Conservation (phyloP, 2,797 vertebrate genomes). For the Hydrocynus forskahlii region DNA sequence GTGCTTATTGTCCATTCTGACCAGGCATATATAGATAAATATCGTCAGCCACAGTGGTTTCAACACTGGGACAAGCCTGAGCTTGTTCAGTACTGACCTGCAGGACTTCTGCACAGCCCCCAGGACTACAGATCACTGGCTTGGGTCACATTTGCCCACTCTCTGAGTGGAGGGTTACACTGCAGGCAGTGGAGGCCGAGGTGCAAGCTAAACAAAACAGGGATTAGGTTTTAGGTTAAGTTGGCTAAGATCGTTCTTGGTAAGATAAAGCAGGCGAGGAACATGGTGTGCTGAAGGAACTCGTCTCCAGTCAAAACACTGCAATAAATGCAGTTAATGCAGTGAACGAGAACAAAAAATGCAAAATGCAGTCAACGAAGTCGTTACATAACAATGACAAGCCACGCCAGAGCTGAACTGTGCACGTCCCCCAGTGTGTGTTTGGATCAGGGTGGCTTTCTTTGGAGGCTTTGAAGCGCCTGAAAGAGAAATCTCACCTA, state of each 20-base stretch:
- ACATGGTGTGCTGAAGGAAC: constrained; percentile 35
- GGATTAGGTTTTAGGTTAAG: not conserved
- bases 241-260: not conserved
- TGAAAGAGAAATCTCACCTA: constrained; percentile 60
- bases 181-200: not conserved
- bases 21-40: not conserved
- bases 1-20: not conserved
- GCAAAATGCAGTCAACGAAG: not conserved
- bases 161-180: not conserved
- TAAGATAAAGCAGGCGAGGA: not conserved
- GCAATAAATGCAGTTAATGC: constrained; percentile 8
- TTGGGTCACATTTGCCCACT: not conserved
- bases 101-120: not conserved
- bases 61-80: not conserved
- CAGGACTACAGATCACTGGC: not conserved
- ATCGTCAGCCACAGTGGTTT: not conserved
- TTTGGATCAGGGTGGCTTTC: not conserved
- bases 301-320: constrained; percentile 18
- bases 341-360: not conserved
- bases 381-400: not conserved
- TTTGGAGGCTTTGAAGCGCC: constrained; percentile 29
- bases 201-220: not conserved
- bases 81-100: constrained; percentile 12
- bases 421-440: not conserved
- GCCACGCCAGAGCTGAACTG: too few species aligned